These are phyloP conservation scores for Willowsia nigromaculata DNA, from an alignment of 2,888 invertebrate species.

Conservation along the genomic window DNA sequence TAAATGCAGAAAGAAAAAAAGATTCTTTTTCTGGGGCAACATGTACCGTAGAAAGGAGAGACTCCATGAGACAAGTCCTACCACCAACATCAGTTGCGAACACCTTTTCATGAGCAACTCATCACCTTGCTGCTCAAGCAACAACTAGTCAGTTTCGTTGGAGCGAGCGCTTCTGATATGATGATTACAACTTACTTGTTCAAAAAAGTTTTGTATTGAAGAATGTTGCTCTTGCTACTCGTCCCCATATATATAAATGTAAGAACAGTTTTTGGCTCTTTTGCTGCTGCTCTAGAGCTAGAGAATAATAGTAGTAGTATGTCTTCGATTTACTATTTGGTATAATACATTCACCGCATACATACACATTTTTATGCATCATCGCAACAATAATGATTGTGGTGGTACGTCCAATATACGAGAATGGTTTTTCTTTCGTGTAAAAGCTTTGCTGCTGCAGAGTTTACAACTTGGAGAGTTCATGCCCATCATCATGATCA, in stretches of 20 bases:
- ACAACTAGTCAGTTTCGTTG: conserved; percentile 54
- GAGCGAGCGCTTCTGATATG: conserved; percentile 48
- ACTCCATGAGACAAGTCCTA: neutral
- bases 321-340: neutral
- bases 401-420: neutral
- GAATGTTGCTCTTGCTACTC: neutral
- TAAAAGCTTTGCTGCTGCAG: neutral
- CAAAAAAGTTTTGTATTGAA: neutral
- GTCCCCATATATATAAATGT: no score
- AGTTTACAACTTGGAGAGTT: neutral
- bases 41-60: neutral
- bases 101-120: conserved; percentile 55
- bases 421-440: neutral
- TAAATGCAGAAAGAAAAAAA: neutral
- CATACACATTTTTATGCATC: neutral
- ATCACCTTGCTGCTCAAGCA: conserved; percentile 59
- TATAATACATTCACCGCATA: neutral
- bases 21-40: conserved; percentile 1
- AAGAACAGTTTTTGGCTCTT: neutral
- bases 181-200: conserved; percentile 34
- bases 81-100: neutral
- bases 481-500: neutral
- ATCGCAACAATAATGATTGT: neutral
- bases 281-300: neutral
- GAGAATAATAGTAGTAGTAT: no score